Conservation (phyloP, 1,140 invertebrate species). For the Brachionus sp. region DNA sequence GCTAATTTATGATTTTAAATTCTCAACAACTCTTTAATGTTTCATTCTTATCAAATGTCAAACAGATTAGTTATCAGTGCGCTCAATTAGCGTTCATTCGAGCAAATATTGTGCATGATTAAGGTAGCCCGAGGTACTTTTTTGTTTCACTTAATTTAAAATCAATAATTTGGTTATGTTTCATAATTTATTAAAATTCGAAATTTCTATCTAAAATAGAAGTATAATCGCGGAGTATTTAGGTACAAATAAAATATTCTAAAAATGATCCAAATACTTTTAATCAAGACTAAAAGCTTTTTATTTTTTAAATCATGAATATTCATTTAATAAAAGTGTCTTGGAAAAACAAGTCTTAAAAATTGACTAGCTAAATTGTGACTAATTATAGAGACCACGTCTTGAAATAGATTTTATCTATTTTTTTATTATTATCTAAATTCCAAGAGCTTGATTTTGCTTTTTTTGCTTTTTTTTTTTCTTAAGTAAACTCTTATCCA, state of each 20-base stretch:
- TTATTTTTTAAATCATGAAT: background rate
- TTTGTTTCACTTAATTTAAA: background rate
- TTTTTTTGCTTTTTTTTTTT: background rate
- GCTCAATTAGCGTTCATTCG: background rate
- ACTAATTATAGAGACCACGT: background rate
- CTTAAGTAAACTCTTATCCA: background rate
- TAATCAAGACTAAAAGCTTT: background rate
- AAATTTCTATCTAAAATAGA: background rate
- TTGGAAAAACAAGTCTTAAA: background rate
- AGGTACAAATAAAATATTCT: background rate
- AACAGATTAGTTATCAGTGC: background rate
- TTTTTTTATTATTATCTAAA: background rate
- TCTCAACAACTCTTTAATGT: background rate
- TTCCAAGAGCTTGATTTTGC: background rate
- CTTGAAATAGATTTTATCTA: background rate
- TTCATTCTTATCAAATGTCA: background rate
- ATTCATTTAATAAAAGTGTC: background rate
- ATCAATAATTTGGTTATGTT: background rate
- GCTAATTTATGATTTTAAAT: background rate
- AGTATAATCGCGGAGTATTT: background rate
- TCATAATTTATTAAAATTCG: conserved; percentile 6
- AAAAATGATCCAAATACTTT: background rate
- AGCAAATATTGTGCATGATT: background rate
- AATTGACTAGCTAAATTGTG: background rate
- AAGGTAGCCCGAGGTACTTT: background rate